Conservation (phyloP, 2,113 vertebrate species). For the Apaloderma vittatum region DNA sequence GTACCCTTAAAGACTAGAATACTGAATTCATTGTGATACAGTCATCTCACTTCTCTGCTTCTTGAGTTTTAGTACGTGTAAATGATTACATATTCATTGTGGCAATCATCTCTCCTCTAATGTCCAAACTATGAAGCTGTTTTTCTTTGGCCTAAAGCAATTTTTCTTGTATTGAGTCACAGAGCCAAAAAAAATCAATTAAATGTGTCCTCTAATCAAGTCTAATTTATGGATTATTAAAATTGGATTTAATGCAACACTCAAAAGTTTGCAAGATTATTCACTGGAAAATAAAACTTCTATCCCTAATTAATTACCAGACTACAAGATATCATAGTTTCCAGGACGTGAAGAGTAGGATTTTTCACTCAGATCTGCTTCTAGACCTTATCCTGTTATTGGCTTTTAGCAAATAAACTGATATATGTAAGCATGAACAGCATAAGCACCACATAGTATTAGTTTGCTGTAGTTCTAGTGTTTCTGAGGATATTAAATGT, state of each 20-base stretch:
- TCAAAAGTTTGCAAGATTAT: constrained; percentile 3
- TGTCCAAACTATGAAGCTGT: neutral
- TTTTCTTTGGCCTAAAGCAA: neutral
- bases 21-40: neutral
- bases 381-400: neutral
- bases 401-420: neutral
- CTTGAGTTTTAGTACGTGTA: neutral
- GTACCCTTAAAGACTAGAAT: neutral
- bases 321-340: neutral
- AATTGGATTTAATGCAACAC: neutral
- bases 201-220: neutral
- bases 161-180: neutral
- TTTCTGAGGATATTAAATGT: neutral
- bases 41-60: neutral
- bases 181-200: constrained; percentile 9
- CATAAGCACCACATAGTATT: neutral
- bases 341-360: neutral
- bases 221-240: constrained; percentile 40
- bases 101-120: neutral
- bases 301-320: neutral
- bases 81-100: neutral
- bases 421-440: neutral
- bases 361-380: neutral
- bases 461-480: neutral
- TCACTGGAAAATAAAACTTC: neutral